Evolutionary conservation across 37 sponge, comb jelly and placozoan genomes (phyloP), one percentile per base, ranked within the genome.

Genomic region (Hexactinellida sp.): DNA sequence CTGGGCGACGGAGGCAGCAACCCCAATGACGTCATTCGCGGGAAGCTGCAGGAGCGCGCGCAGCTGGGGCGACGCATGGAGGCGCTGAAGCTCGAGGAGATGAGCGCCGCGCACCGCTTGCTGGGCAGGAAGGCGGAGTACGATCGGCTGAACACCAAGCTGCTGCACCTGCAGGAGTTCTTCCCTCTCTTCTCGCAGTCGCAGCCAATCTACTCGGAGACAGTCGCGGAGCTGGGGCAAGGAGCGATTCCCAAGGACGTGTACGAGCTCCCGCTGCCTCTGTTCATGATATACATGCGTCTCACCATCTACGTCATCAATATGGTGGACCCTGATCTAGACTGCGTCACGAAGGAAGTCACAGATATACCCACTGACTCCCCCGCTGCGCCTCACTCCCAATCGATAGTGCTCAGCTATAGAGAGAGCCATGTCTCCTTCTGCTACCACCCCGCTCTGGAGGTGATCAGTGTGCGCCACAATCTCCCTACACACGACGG

Each of bases 211-310:
- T 63, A 63, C 76, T 63, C 76, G 34, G 76, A 63, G 28, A 63
- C 76, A 63, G 76, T n/a, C 3, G 21, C 76, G 13, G 76, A 23
- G 3, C 3, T 63, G 76, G 52, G 52, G 16, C 52, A 47, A 47
- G 76, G 30, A 3, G 13, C 13, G 76, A 63, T 63, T 3, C 76
- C 76, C 3, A 7, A n/a, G 28, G 76, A 63, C 5, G 30, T 63
- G 3, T 63, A 63, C 76, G 34, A 63, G 76, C 76, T 63, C 5
- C 76, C 76, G 3, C 76, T 63, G 19, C 76, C 76, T 63, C 76
- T 63, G 3, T 63, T 63, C 76, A 63, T 63, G 76, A 63, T 63
- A 10, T 63, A 63, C 76, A 63, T 63, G 76, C 76, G 76, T 63
- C 76, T 63, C 34, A 25, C 76, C 13, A n/a, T 63, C 76, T 63